Percentiles rank a stretch among this genome's conserved stretches.
These are phyloP conservation scores for Patella caerulea DNA, from an alignment of 2,888 invertebrate species.

Conservation along the genomic window DNA sequence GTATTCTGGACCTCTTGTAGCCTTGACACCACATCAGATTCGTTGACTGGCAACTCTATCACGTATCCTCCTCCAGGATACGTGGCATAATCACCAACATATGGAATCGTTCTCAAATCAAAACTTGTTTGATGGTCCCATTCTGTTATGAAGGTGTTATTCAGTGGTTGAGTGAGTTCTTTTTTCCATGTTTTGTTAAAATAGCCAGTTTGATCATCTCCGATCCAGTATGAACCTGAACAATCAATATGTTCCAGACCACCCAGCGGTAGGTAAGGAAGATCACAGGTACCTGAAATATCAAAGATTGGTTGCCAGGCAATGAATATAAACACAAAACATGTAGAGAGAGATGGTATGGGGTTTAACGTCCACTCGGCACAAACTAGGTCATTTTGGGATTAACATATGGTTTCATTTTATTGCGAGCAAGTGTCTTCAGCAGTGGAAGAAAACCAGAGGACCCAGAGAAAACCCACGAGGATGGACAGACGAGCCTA, in stretches of 20 bases:
- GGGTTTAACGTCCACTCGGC: no score
- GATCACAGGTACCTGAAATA: conserved; percentile 26
- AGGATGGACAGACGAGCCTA: no score
- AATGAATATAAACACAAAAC: no score
- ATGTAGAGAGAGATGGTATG: no score
- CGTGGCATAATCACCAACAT: conserved; percentile 46
- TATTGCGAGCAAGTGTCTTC: no score
- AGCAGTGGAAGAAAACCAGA: no score
- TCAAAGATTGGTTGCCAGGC: no score
- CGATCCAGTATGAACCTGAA: conserved; percentile 39
- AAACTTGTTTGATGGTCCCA: conserved; percentile 49
- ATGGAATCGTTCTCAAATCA: conserved; percentile 45
- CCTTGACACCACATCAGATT: conserved; percentile 12
- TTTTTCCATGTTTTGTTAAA: conserved; percentile 45
- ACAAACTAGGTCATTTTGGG: no score
- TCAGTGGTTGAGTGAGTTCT: not conserved
- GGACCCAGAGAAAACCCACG: no score
- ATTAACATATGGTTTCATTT: no score
- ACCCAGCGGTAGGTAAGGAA: conserved; percentile 19
- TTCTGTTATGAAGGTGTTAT: not conserved
- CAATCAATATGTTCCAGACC: conserved; percentile 29
- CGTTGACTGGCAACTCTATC: conserved; percentile 33
- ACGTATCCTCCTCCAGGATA: conserved; percentile 59
- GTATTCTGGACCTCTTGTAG: conserved; percentile 34
- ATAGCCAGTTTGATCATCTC: conserved; percentile 38